Conservation (phyloP, 1,140 invertebrate genomes). For the Lordiphosa mommai region DNA sequence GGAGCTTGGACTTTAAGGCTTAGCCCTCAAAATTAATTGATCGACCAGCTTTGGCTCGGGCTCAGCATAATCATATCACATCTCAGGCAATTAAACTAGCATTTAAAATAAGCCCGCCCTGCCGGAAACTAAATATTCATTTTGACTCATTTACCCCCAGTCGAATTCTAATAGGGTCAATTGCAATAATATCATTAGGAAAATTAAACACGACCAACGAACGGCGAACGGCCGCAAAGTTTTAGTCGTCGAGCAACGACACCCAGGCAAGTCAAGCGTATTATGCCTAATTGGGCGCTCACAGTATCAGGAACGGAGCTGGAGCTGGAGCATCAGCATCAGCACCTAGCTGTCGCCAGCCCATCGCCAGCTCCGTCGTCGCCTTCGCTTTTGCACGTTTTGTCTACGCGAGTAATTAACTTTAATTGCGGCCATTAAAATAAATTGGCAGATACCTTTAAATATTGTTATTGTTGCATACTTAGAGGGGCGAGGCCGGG, state of each 20-base stretch:
- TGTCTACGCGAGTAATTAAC: constrained; percentile 79
- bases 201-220: constrained; percentile 65
- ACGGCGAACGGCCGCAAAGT: constrained; percentile 41
- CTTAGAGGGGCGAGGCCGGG: constrained; percentile 45
- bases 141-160: constrained; percentile 69
- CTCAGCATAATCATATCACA: constrained; percentile 52
- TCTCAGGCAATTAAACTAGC: constrained; percentile 60
- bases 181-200: constrained; percentile 78
- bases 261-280: constrained; percentile 66
- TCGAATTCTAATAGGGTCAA: constrained; percentile 76
- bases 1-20: constrained; percentile 45
- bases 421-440: constrained; percentile 79
- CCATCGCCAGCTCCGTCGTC: constrained; percentile 14
- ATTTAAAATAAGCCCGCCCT: constrained; percentile 34
- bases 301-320: constrained; percentile 36
- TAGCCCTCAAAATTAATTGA: constrained; percentile 61
- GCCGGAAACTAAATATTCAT: constrained; percentile 63
- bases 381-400: constrained; percentile 72
- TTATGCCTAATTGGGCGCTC: constrained; percentile 75
- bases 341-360: constrained; percentile 49
- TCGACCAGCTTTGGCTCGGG: constrained; percentile 35
- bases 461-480: constrained; percentile 78
- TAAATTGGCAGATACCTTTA: constrained; percentile 79
- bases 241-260: constrained; percentile 53
- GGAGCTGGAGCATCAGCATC: constrained; percentile 4